These are phyloP conservation scores for Drosophila insularis DNA, from an alignment of 1,140 invertebrate genomes.

Conservation along the genomic window DNA sequence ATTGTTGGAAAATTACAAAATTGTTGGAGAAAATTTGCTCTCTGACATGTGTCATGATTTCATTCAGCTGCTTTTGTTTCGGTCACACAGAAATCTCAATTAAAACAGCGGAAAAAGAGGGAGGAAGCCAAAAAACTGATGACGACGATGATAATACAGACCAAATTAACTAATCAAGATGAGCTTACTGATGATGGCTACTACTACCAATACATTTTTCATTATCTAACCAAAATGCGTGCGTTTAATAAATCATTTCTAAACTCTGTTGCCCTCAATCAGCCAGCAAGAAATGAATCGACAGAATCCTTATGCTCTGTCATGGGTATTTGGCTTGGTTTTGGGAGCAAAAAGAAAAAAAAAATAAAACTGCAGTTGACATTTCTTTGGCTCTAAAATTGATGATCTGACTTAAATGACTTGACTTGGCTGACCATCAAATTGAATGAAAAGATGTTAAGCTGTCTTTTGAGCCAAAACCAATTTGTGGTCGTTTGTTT, in stretches of 20 bases:
- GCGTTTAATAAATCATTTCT: constrained; percentile 58
- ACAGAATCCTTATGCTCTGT: constrained; percentile 37
- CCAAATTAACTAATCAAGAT: constrained; percentile 39
- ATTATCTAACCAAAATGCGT: constrained; percentile 39
- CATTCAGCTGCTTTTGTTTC: constrained; percentile 19
- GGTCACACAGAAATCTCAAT: constrained; percentile 6
- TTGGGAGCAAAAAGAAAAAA: background rate
- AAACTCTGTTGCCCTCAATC: background rate
- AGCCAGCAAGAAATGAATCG: constrained; percentile 41
- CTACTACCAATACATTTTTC: constrained; percentile 32
- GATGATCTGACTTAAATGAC: constrained; percentile 53
- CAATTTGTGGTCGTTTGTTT: background rate
- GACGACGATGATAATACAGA: constrained; percentile 18
- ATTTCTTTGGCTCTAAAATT: constrained; percentile 62
- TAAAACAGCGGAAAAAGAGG: background rate
- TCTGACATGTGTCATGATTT: constrained; percentile 22
- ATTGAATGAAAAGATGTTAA: constrained; percentile 23
- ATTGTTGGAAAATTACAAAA: constrained; percentile 70
- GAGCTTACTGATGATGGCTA: background rate
- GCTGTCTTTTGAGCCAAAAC: background rate
- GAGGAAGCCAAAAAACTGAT: constrained; percentile 3
- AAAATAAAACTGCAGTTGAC: constrained; percentile 63
- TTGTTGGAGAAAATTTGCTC: constrained; percentile 29
- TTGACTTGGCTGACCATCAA: constrained; percentile 29
- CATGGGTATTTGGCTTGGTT: background rate